Evolutionary conservation across 2,888 invertebrate genomes (phyloP).

Genomic region (Tachina grossa): DNA sequence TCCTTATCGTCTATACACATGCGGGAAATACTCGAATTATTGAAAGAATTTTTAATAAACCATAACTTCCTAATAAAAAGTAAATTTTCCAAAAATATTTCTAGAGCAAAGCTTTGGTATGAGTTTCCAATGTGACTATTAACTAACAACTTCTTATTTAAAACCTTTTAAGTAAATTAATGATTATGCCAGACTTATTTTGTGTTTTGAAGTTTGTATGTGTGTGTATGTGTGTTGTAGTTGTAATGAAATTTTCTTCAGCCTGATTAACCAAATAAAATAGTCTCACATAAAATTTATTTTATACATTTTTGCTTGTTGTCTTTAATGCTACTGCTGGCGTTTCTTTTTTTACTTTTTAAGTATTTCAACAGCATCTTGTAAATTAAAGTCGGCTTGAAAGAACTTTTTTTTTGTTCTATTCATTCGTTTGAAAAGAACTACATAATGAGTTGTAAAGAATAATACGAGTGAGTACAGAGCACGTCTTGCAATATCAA

Average conservation of each 20-base stretch:
- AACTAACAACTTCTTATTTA: background rate
- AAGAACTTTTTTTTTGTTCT: conserved; percentile 32
- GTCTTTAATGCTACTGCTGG: background rate
- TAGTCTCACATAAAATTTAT: conserved; percentile 9
- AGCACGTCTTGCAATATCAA: conserved; percentile 39
- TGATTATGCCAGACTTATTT: conserved; percentile 6
- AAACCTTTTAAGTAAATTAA: conserved; percentile 22
- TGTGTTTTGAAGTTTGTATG: too few species aligned
- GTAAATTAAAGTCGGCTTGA: conserved; percentile 60
- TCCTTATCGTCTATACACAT: too few species aligned
- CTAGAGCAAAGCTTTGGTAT: too few species aligned
- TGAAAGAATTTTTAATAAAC: too few species aligned
- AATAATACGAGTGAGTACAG: background rate
- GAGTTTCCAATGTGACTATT: too few species aligned
- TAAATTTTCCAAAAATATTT: too few species aligned
- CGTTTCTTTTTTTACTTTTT: conserved; percentile 6
- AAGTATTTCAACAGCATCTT: conserved; percentile 51
- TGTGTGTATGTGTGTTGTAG: too few species aligned
- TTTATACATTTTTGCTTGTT: background rate
- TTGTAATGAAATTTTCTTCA: conserved; percentile 16
- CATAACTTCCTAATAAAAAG: too few species aligned
- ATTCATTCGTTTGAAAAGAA: conserved; percentile 30
- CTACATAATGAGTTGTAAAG: conserved; percentile 53
- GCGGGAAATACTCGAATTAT: too few species aligned
- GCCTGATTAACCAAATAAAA: conserved; percentile 31